Evolutionary conservation across 2,888 invertebrate genomes (phyloP), one percentile per base, ranked within the genome.

Genomic region (Cryptus viduatorius): DNA sequence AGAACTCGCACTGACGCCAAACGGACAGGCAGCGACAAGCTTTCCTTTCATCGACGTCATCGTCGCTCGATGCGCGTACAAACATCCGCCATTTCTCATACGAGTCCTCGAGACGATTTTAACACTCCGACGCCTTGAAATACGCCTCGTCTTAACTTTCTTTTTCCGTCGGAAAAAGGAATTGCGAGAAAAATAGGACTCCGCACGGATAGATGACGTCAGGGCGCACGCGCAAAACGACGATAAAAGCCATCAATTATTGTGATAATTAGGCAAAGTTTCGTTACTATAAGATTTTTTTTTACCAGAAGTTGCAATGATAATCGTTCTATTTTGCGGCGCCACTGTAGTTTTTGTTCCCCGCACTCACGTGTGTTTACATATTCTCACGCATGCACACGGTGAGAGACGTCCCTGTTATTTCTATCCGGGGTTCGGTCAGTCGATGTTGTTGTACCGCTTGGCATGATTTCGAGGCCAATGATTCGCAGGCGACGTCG

Each of bases 401-500:
- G 50, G 19, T 24, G 56, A 37, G 64, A 72, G 65, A 19, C 44
- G 53, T 44, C 50, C n/a, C 24, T 69, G 81, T 69, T 77, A 77
- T 82, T 77, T 71, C 71, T 65, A 71, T 77, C 71, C 71, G 71
- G 64, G 69, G 71, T 42, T 82, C 29, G 53, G 64, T 72, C 76
- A 71, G 65, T 8, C n/a, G 12, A 31, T 12, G 48, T 8, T 37
- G 65, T 42, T 82, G 80, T 86, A 85, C 69, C 76, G 85, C 80
- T 86, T 86, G 86, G 86, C 85, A 85, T 81, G 86, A 89, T 89
- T 89, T 89, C 91, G 90, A 91, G 90, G 91, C 89, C 91, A 88
- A 89, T 89, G 89, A 89, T 91, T 91, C 89, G 90, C 90, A 56
- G 72, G 44, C 56, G 77, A 77, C 88, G 89, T 89, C 44, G 77